phyloP scores from a whole-genome alignment of 2,888 invertebrate species.

The Petrolisthes manimaculis region DNA sequence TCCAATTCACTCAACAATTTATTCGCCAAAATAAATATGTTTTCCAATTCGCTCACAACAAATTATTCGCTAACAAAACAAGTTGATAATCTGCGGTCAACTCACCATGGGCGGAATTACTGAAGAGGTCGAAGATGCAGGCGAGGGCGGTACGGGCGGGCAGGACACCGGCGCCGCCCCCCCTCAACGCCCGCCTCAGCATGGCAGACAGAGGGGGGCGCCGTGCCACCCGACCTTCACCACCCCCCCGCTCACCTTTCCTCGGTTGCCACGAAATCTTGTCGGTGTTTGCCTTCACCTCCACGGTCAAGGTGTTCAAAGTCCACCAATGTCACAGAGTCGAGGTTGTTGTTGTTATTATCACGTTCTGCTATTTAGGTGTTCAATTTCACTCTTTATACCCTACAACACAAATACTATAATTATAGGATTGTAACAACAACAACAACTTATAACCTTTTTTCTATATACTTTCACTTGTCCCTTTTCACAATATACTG shows the following conservation, averaged over 20 bases:
- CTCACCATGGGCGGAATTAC: constrained; percentile 26
- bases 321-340: too few species aligned
- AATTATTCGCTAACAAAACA: background rate
- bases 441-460: too few species aligned
- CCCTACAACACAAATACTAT: too few species aligned
- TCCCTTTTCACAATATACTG: too few species aligned
- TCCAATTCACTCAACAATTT: background rate
- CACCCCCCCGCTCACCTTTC: constrained; percentile 18
- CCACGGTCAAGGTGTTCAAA: background rate
- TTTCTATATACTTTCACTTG: too few species aligned
- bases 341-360: too few species aligned
- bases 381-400: too few species aligned
- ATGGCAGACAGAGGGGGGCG: constrained; percentile 20
- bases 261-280: constrained; percentile 30
- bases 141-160: constrained; percentile 28
- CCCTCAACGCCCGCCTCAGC: constrained; percentile 25
- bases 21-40: background rate
- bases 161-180: background rate
- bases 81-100: background rate
- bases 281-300: background rate
- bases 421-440: too few species aligned
- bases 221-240: constrained; percentile 12
- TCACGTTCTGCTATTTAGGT: too few species aligned
- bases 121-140: constrained; percentile 29
- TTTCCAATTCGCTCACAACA: background rate